Evolutionary conservation across 2,113 vertebrate genomes (phyloP).

Genomic region (Chloropsis cyanopogon): DNA sequence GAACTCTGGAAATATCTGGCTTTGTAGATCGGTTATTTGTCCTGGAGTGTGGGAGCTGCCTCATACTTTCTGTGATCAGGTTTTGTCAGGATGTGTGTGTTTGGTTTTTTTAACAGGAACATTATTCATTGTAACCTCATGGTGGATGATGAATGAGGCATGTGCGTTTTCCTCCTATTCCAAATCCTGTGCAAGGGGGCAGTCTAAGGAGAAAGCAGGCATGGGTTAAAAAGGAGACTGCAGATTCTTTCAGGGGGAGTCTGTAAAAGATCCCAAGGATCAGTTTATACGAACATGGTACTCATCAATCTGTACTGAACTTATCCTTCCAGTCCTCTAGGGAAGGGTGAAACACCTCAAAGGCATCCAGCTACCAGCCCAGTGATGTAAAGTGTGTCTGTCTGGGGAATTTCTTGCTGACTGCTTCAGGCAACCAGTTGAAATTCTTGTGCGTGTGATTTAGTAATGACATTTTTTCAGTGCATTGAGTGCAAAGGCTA

Average conservation of each 20-base stretch:
- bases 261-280: not conserved
- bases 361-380: slow-evolving; percentile 21
- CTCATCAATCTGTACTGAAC: not conserved
- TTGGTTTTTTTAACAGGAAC: not conserved
- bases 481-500: not conserved
- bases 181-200: not conserved
- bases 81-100: not conserved
- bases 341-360: not conserved
- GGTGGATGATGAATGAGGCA: not conserved
- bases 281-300: not conserved
- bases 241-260: not conserved
- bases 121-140: not conserved
- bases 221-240: not conserved
- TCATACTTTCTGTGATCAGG: not conserved
- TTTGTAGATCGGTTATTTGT: not conserved
- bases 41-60: not conserved
- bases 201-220: not conserved
- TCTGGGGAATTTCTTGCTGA: slow-evolving; percentile 24
- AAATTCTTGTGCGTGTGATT: slow-evolving; percentile 9
- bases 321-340: not conserved
- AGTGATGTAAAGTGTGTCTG: slow-evolving; percentile 1
- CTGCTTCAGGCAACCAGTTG: slow-evolving; percentile 9
- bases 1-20: not conserved
- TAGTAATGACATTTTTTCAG: not conserved
- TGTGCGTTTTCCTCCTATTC: not conserved